Evolutionary conservation across 92 coral and sea anemone species (phyloP), one percentile per base, ranked within the genome.

Genomic region (Bergia puertoricense): DNA sequence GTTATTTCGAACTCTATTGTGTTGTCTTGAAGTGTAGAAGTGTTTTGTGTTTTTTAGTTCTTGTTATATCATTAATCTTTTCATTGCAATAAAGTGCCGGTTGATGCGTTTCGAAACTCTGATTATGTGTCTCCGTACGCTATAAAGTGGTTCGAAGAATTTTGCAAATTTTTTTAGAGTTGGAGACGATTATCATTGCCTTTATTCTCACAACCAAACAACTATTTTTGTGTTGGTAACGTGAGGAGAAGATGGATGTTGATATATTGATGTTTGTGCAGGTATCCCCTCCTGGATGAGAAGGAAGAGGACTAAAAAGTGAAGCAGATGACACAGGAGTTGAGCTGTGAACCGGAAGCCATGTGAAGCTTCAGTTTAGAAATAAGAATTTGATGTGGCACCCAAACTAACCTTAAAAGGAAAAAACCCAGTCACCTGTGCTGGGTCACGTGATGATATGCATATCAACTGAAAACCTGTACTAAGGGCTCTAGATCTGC

Each of bases 231-330:
- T 54, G 3, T 54, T 54, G 59, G 14, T 54, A 54, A 54, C 3
- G 59, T 54, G 16, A 54, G 54, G 54, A 48, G 59, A 54, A 54
- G 59, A 54, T 11, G 14, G 59, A 54, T 54, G 59, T 54, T 54
- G 59, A 22, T 56, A 38, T 51, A 14, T 3, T 82, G n/a, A 4
- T 89, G 23, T 74, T n/a, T 90, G n/a, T 86, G 62, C 54, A 95
- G 98, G 98, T 94, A 91, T 85, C 92, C 94, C 45, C 86, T 95
- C 85, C 91, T 89, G 72, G 96, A 95, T 74, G 94, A 94, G 80
- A 91, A 91, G 56, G 93, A 93, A 74, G 98, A 95, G 5, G 98
- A 93, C 86, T 92, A 79, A 82, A 57, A 8, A 41, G 86, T 39
- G 14, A 44, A 16, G 62, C 54, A n/a, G 18, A 69, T 23, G 36